These are phyloP conservation scores for Phrynosoma platyrhinos DNA, from an alignment of 2,113 vertebrate species.

Conservation along the genomic window DNA sequence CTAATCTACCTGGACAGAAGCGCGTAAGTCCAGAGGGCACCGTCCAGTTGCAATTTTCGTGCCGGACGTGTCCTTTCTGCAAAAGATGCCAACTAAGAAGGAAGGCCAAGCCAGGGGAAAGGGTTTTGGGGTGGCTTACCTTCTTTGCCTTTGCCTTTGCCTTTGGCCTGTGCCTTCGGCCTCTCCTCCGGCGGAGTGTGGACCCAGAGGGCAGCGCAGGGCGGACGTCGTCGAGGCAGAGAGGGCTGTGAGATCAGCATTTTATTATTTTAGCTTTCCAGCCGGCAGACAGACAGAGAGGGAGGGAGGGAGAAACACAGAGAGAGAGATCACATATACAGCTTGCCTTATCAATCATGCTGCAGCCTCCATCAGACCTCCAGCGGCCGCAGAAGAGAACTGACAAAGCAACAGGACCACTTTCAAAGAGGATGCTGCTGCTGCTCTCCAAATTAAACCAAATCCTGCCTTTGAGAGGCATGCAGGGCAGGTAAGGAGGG, in stretches of 20 bases:
- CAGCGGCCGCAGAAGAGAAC: neutral
- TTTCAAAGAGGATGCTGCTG: neutral
- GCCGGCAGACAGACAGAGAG: conserved; percentile 68
- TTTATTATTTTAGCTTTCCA: conserved; percentile 77
- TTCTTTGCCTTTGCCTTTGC: conserved; percentile 23
- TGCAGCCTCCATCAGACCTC: conserved; percentile 16
- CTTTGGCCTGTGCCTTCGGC: conserved; percentile 22
- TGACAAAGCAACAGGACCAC: neutral
- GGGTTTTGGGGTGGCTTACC: conserved; percentile 55
- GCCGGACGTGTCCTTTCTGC: too few species aligned
- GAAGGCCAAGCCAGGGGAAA: too few species aligned
- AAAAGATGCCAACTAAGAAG: too few species aligned
- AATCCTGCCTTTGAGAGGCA: neutral
- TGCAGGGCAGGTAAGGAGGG: neutral
- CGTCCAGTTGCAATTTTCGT: too few species aligned
- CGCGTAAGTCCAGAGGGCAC: neutral
- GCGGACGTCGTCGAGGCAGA: conserved; percentile 56
- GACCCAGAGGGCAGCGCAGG: conserved; percentile 49
- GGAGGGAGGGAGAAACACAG: neutral
- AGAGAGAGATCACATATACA: conserved; percentile 71
- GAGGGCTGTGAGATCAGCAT: conserved; percentile 80
- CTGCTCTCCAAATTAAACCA: neutral
- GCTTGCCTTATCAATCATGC: conserved; percentile 55
- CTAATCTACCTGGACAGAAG: neutral
- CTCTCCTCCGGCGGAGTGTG: conserved; percentile 22